phyloP scores from a whole-genome alignment of 2,888 invertebrate species.

The Ormyrus pomaceus region DNA sequence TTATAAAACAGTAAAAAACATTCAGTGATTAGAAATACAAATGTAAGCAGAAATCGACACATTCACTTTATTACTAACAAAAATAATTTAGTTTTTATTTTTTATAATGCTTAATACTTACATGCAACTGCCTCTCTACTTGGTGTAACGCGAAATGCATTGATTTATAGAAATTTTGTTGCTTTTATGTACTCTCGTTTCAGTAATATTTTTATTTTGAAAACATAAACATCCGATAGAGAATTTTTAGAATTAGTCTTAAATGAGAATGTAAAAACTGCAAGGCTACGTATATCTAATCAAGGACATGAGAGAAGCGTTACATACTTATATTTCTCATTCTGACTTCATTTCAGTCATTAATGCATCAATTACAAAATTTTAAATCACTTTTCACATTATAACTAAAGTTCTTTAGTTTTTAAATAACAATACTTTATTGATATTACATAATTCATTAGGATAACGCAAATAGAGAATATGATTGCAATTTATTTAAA shows the following conservation, averaged over 20 bases:
- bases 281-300: conserved; percentile 40
- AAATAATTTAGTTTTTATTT: background rate
- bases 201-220: conserved; percentile 10
- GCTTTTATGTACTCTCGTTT: conserved; percentile 50
- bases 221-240: conserved; percentile 38
- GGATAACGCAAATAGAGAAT: background rate
- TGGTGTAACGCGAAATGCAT: conserved; percentile 19
- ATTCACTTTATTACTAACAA: background rate
- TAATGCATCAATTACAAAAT: background rate
- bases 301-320: conserved; percentile 46
- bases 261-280: conserved; percentile 16
- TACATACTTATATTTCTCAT: conserved; percentile 8
- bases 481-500: background rate
- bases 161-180: conserved; percentile 7
- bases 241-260: conserved; percentile 20
- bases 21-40: no score
- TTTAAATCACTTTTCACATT: background rate
- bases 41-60: no score
- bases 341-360: no score
- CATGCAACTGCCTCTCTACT: conserved; percentile 7
- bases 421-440: background rate
- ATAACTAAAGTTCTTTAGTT: background rate
- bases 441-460: background rate
- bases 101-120: conserved; percentile 13
- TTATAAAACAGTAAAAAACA: no score